Conservation (phyloP, 2,113 vertebrate species). For the Hemibagrus wyckioides region DNA sequence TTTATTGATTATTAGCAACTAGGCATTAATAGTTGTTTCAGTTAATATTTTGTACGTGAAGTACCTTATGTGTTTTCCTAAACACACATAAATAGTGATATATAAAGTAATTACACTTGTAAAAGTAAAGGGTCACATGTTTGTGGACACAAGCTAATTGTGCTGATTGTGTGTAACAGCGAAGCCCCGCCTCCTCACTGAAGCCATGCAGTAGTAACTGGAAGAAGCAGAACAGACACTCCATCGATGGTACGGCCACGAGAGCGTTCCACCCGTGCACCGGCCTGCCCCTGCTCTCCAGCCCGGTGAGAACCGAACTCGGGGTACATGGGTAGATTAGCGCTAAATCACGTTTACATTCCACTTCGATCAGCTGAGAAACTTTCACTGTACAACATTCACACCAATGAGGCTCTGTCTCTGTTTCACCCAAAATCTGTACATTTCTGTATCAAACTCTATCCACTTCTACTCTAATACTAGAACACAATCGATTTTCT, state of each 20-base stretch:
- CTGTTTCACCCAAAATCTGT: background rate
- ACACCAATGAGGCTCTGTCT: background rate
- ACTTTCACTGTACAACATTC: background rate
- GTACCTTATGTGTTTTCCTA: too few species aligned
- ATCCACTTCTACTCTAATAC: background rate
- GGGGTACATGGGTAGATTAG: background rate
- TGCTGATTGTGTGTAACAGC: constrained; percentile 66
- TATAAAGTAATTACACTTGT: background rate
- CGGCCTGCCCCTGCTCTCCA: constrained; percentile 95
- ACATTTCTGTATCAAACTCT: background rate
- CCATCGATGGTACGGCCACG: constrained; percentile 86
- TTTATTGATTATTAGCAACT: background rate
- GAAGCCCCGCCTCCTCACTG: constrained; percentile 71
- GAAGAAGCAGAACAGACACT: constrained; percentile 87
- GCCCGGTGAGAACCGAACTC: constrained; percentile 80
- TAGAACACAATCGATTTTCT: background rate
- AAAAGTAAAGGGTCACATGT: background rate
- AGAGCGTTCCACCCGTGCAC: constrained; percentile 97
- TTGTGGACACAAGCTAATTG: background rate
- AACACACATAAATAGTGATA: too few species aligned
- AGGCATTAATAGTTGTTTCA: background rate
- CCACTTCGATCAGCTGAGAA: background rate
- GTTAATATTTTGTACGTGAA: background rate
- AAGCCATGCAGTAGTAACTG: constrained; percentile 83
- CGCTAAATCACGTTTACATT: background rate